Evolutionary conservation across 2,113 vertebrate genomes (phyloP).

Genomic region (Tonatia bakeri): DNA sequence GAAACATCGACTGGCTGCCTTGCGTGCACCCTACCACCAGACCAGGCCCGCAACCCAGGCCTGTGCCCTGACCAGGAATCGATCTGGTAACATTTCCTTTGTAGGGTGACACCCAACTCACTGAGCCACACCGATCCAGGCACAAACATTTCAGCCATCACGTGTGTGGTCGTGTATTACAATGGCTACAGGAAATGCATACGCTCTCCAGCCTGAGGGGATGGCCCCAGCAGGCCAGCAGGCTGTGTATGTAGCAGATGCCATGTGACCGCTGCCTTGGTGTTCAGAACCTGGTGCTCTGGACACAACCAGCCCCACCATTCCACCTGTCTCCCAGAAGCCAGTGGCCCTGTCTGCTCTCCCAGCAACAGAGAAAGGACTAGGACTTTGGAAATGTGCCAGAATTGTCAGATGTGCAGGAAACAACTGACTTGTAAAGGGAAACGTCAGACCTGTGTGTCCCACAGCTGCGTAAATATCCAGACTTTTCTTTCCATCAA

Average conservation of each 20-base stretch:
- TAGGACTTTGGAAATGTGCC: not conserved
- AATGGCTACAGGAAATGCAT: not conserved
- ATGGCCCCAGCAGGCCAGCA: not conserved
- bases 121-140: too few relatives aligned
- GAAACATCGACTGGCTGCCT: not conserved
- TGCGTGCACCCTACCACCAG: too few relatives aligned
- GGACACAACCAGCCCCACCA: not conserved
- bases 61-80: too few relatives aligned
- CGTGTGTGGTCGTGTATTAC: not conserved
- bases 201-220: not conserved
- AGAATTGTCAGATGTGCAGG: not conserved
- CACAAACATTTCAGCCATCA: not conserved
- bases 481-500: not conserved
- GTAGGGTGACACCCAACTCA: too few relatives aligned
- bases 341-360: not conserved
- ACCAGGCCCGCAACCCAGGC: too few relatives aligned
- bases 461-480: not conserved
- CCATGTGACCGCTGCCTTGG: rapidly evolving
- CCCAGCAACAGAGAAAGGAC: not conserved
- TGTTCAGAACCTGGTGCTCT: not conserved
- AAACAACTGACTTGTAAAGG: not conserved
- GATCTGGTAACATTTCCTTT: too few relatives aligned
- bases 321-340: not conserved
- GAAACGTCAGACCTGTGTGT: not conserved
- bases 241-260: not conserved